Percentiles rank a stretch among this genome's conserved stretches.
Evolutionary conservation across 2,797 vertebrate species (phyloP).

Genomic region (Aplochiton taeniatus): DNA sequence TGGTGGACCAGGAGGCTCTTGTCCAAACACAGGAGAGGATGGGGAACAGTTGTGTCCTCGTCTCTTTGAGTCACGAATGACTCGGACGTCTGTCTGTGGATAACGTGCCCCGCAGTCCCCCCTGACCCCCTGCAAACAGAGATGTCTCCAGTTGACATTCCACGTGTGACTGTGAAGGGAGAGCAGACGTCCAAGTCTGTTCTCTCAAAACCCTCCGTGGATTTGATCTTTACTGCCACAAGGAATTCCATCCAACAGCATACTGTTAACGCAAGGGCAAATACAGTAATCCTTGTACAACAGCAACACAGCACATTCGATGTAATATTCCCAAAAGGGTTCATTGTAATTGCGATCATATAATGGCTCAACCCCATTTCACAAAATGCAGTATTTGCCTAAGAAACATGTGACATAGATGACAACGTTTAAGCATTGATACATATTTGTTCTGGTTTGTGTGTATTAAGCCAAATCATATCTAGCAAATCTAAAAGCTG

Average conservation of each 20-base stretch:
- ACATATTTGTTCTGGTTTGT: not conserved
- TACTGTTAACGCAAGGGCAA: constrained; percentile 8
- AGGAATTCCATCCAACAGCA: constrained; percentile 28
- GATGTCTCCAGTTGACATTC: constrained; percentile 21
- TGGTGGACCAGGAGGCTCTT: constrained; percentile 19
- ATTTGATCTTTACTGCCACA: constrained; percentile 19
- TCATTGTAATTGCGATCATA: no score
- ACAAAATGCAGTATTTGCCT: no score
- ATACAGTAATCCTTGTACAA: not conserved
- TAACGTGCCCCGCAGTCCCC: constrained; percentile 54
- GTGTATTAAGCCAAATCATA: not conserved
- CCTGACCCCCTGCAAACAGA: constrained; percentile 44
- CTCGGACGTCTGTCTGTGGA: constrained; percentile 32
- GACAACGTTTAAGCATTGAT: no score
- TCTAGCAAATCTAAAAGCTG: no score
- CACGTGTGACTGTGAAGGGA: constrained; percentile 39
- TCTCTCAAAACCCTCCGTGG: constrained; percentile 13
- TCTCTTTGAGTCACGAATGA: constrained; percentile 63
- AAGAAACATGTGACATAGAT: no score
- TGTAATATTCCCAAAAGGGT: no score
- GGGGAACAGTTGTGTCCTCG: constrained; percentile 23
- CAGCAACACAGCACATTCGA: not conserved
- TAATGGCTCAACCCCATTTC: no score
- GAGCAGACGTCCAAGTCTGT: constrained; percentile 20
- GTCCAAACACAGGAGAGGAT: constrained; percentile 18